Evolutionary conservation across 1,140 invertebrate species (phyloP).

Genomic region (Procambarus virginalis): DNA sequence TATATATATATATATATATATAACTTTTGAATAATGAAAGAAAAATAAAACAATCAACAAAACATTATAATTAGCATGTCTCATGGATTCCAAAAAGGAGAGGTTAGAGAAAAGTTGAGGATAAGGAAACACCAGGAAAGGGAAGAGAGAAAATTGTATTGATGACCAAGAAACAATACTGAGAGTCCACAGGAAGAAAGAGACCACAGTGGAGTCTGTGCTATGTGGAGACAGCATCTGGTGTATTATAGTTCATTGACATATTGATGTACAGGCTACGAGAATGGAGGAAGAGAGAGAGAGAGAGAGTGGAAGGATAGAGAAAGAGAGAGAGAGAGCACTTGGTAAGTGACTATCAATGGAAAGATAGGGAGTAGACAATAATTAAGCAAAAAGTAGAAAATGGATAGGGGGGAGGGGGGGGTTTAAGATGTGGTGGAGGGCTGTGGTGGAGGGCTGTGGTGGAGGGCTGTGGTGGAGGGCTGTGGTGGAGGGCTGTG

Average conservation of each 20-base stretch:
- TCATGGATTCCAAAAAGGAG: neutral
- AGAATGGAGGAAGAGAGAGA: conserved; percentile 1
- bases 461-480: neutral
- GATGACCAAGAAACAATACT: conserved; percentile 11
- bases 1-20: conserved; percentile 5
- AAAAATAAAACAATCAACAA: neutral
- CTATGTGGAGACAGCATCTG: neutral
- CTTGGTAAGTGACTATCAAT: conserved; percentile 1
- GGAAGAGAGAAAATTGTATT: conserved; percentile 34
- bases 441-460: neutral
- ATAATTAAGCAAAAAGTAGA: neutral
- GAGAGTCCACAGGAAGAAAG: neutral
- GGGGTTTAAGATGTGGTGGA: neutral
- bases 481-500: neutral
- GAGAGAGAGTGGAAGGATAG: neutral
- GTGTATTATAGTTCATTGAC: neutral
- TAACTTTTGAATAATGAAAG: neutral
- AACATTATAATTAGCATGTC: neutral
- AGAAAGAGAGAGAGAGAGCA: neutral
- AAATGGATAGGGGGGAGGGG: neutral
- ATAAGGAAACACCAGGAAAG: conserved; percentile 31
- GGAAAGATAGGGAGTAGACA: neutral
- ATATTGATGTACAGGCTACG: neutral
- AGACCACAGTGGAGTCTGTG: neutral
- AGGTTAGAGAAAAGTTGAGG: neutral